Percentiles rank a stretch among this genome's conserved stretches.
These are phyloP conservation scores for Prochilodus magdalenae DNA, from an alignment of 2,113 vertebrate genomes.

Conservation along the genomic window DNA sequence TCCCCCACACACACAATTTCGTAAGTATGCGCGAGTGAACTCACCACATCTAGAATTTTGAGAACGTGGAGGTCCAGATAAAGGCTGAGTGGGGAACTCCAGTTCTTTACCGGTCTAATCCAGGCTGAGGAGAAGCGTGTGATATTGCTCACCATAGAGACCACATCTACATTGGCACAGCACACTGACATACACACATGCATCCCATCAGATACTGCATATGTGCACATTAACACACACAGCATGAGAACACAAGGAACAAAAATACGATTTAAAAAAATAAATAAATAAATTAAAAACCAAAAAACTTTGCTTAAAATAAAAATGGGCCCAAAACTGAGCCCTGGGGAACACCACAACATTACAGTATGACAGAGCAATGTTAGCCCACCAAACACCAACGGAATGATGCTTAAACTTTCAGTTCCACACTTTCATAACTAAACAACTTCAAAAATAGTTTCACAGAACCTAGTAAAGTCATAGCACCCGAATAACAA, in stretches of 20 bases:
- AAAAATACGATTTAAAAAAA: too few species aligned
- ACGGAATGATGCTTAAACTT: too few species aligned
- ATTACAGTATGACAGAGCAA: too few species aligned
- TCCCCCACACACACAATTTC: not conserved
- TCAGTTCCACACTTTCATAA: too few species aligned
- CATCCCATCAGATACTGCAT: not conserved
- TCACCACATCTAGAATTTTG: conserved; percentile 40
- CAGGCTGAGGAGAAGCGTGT: conserved; percentile 22
- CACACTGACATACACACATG: not conserved
- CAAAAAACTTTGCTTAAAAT: too few species aligned
- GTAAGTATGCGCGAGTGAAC: not conserved
- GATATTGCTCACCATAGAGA: conserved; percentile 18
- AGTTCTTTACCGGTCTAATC: conserved; percentile 36
- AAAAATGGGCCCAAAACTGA: not conserved
- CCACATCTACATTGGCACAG: not conserved
- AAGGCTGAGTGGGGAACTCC: conserved; percentile 11
- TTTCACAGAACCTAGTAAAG: too few species aligned
- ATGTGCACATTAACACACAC: not conserved
- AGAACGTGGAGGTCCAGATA: conserved; percentile 27
- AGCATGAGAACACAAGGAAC: not conserved
- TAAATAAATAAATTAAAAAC: too few species aligned
- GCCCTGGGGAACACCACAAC: not conserved
- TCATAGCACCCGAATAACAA: too few species aligned
- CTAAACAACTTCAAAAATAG: too few species aligned
- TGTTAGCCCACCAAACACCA: not conserved